phyloP scores from a whole-genome alignment of 2,797 vertebrate species.

The Urocyon cinereoargenteus region DNA sequence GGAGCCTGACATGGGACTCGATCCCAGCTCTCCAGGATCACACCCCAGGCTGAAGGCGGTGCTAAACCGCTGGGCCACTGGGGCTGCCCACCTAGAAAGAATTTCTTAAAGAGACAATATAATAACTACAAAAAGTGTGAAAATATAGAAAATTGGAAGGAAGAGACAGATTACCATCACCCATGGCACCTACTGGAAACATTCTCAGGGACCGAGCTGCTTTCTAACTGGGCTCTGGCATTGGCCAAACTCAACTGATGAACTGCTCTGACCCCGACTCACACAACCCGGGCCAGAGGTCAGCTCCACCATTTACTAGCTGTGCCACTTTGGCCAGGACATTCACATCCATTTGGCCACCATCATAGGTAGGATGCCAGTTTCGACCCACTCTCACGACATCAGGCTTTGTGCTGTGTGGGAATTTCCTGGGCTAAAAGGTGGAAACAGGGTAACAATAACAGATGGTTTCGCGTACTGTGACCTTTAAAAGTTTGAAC shows the following conservation, averaged over 20 bases:
- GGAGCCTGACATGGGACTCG: too few relatives aligned
- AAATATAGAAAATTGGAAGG: slow-evolving; percentile 21
- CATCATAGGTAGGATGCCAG: background rate
- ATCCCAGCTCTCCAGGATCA: too few relatives aligned
- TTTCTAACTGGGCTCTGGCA: background rate
- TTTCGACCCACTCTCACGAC: background rate
- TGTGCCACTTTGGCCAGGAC: background rate
- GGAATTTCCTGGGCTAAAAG: background rate
- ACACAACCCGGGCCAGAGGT: background rate
- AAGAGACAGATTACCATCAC: background rate
- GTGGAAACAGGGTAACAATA: background rate
- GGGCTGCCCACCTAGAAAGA: background rate
- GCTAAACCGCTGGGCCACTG: too few relatives aligned
- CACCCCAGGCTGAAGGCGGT: too few relatives aligned
- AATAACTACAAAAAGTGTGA: background rate
- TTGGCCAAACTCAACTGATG: background rate
- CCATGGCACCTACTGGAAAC: background rate
- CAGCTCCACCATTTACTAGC: background rate
- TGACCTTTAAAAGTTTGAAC: background rate
- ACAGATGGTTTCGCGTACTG: background rate
- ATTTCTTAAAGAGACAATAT: slow-evolving; percentile 36
- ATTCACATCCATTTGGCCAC: background rate
- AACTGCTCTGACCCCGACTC: background rate
- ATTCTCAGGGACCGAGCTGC: background rate
- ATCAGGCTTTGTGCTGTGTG: background rate